These are phyloP conservation scores for Tragopan temminckii DNA, from an alignment of 2,797 vertebrate genomes.

Conservation along the genomic window DNA sequence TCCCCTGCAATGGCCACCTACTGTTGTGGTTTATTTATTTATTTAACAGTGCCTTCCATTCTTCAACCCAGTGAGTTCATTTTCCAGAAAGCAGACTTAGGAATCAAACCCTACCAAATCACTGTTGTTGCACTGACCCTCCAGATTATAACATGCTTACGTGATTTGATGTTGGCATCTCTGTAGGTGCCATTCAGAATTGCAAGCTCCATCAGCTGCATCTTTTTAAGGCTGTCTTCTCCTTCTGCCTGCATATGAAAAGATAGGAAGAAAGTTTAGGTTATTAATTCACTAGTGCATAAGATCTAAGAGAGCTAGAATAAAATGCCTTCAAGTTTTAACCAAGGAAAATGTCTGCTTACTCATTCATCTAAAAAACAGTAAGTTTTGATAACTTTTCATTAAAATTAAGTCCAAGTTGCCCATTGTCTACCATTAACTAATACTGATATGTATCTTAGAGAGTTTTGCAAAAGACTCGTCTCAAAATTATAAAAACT, in stretches of 20 bases:
- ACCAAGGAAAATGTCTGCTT: not conserved
- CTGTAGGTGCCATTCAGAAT: constrained; percentile 99
- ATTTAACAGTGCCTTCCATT: not conserved
- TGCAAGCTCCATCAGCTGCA: constrained; percentile 99
- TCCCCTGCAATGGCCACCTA: not conserved
- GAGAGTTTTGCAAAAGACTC: not conserved
- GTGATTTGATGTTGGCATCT: constrained; percentile 98
- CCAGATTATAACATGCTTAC: constrained; percentile 86
- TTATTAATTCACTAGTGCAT: not conserved
- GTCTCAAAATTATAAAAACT: not conserved
- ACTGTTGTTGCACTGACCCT: not conserved
- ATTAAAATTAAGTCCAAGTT: not conserved
- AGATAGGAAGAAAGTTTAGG: not conserved
- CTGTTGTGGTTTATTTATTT: not conserved
- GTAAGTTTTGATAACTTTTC: not conserved
- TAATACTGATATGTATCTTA: not conserved
- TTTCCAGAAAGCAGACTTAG: not conserved
- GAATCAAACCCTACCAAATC: not conserved
- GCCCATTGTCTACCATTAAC: not conserved
- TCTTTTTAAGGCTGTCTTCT: constrained; percentile 99
- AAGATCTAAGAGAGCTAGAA: not conserved
- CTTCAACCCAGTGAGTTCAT: not conserved
- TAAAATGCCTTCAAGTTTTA: not conserved
- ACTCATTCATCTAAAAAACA: not conserved
- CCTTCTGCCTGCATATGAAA: constrained; percentile 90